These are phyloP conservation scores for Cataglyphis altisquamis DNA, from an alignment of 2,888 invertebrate genomes.

Conservation along the genomic window DNA sequence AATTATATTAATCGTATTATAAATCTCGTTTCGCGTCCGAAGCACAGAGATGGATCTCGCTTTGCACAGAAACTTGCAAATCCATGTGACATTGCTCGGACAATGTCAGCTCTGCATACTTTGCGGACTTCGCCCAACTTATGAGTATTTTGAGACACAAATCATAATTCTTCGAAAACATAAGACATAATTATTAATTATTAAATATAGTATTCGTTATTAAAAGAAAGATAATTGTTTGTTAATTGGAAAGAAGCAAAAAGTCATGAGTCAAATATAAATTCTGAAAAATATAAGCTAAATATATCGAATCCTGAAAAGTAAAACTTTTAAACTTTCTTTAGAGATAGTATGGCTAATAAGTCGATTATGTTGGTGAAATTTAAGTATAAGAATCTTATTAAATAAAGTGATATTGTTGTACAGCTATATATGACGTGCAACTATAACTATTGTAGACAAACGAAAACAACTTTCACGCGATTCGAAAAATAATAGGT, in stretches of 20 bases:
- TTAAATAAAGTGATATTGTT: not conserved
- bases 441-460: not conserved
- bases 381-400: not conserved
- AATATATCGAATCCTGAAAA: not conserved
- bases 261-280: not conserved
- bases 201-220: not conserved
- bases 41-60: too few relatives aligned
- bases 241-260: not conserved
- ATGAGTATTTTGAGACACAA: not conserved
- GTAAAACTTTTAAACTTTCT: not conserved
- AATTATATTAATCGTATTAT: too few relatives aligned
- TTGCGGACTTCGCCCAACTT: too few relatives aligned
- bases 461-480: constrained; percentile 23
- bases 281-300: not conserved
- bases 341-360: not conserved
- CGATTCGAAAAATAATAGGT: constrained; percentile 23
- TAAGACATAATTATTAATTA: not conserved
- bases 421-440: not conserved
- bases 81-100: too few relatives aligned
- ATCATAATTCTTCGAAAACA: not conserved
- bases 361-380: not conserved
- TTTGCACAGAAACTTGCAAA: too few relatives aligned
- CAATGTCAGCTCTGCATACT: too few relatives aligned
- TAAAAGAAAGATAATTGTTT: not conserved
- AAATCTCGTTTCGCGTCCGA: too few relatives aligned